Evolutionary conservation across 2,113 vertebrate species (phyloP).

Genomic region (Colinus virginianus): DNA sequence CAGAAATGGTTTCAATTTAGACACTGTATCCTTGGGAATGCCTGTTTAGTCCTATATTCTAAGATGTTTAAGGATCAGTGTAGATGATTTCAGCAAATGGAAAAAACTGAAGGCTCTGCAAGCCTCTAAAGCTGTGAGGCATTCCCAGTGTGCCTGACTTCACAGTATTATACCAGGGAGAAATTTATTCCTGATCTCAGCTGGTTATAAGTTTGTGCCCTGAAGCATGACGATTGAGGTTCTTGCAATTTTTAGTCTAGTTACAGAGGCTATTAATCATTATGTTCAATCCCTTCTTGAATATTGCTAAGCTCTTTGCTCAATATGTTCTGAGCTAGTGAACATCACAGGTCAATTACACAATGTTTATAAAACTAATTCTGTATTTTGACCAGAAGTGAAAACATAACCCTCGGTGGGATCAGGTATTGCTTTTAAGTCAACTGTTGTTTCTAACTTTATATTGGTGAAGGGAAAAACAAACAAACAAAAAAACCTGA

Average conservation of each 20-base stretch:
- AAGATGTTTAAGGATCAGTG: neutral
- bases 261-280: slow-evolving; percentile 65
- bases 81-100: neutral
- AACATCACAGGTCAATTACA: slow-evolving; percentile 60
- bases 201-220: slow-evolving; percentile 38
- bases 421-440: slow-evolving; percentile 38
- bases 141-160: neutral
- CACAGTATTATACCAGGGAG: neutral
- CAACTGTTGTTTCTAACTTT: neutral
- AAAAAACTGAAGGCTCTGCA: neutral
- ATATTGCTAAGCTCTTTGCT: slow-evolving; percentile 48
- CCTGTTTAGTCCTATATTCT: neutral
- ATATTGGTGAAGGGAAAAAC: neutral
- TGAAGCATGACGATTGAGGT: slow-evolving; percentile 52
- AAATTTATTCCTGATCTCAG: slow-evolving; percentile 51
- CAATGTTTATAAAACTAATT: slow-evolving; percentile 64
- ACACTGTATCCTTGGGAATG: neutral
- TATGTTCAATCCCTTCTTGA: slow-evolving; percentile 46
- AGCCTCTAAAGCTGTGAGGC: neutral
- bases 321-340: slow-evolving; percentile 58
- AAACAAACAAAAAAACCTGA: neutral
- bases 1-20: neutral
- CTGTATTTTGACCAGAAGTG: slow-evolving; percentile 36
- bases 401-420: slow-evolving; percentile 15
- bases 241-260: slow-evolving; percentile 43